Conservation (phyloP, 2,797 vertebrate species). For the Hoplostethus mediterraneus region DNA sequence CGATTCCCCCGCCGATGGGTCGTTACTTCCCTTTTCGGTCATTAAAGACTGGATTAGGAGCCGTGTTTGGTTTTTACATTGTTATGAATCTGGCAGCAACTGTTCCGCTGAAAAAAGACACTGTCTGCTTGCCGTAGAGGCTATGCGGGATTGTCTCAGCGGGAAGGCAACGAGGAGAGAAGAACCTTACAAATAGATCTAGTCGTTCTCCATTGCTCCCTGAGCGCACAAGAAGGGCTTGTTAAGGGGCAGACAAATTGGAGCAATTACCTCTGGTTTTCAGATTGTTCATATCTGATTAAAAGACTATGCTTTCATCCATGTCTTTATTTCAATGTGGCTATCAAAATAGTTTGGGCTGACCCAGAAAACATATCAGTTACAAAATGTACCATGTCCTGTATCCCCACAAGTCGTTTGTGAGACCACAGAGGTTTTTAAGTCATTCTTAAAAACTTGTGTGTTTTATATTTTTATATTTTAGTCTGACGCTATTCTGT, state of each 20-base stretch:
- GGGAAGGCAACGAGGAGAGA: conserved; percentile 53
- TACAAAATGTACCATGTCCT: conserved; percentile 10
- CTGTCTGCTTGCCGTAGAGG: conserved; percentile 40
- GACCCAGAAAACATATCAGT: background rate
- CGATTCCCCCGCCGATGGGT: conserved; percentile 49
- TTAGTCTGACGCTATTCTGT: conserved; percentile 23
- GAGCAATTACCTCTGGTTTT: conserved; percentile 48
- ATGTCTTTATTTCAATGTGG: conserved; percentile 4
- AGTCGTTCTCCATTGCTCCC: conserved; percentile 60
- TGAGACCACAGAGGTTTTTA: conserved; percentile 52
- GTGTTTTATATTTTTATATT: conserved; percentile 16
- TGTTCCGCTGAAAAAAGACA: conserved; percentile 43
- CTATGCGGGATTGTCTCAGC: conserved; percentile 46
- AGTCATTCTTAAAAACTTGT: conserved; percentile 25
- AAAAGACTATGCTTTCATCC: conserved; percentile 53
- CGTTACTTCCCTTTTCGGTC: conserved; percentile 59
- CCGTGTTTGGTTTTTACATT: conserved; percentile 34
- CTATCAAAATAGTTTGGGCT: conserved; percentile 14
- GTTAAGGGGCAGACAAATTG: conserved; percentile 68
- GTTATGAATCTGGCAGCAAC: conserved; percentile 54
- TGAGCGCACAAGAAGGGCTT: conserved; percentile 52
- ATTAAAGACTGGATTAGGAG: conserved; percentile 69
- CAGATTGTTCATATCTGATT: conserved; percentile 48
- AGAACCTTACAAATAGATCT: conserved; percentile 47
- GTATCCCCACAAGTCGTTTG: conserved; percentile 39